These are phyloP conservation scores for Pygmarrhopalites habei DNA, from an alignment of 1,140 invertebrate species.

Conservation along the genomic window DNA sequence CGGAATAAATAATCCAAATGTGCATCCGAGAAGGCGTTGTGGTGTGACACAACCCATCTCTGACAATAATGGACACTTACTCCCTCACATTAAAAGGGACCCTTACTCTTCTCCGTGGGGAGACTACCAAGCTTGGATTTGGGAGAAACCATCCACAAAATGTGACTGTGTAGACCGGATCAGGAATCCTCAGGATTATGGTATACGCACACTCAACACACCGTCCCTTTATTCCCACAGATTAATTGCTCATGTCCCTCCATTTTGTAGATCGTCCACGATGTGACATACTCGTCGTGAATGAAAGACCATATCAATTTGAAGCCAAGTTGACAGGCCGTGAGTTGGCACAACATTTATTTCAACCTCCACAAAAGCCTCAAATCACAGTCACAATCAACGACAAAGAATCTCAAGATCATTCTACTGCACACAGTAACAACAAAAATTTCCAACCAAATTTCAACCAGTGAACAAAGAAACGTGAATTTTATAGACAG, in stretches of 20 bases:
- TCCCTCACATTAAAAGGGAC: neutral
- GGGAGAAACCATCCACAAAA: neutral
- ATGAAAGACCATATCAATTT: neutral
- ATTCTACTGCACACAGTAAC: too few species aligned
- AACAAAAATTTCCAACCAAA: too few species aligned
- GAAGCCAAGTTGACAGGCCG: neutral
- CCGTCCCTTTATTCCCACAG: too few species aligned
- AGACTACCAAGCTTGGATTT: neutral
- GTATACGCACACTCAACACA: too few species aligned
- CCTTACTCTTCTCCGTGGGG: slow-evolving; percentile 6
- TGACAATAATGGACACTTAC: slow-evolving; percentile 9
- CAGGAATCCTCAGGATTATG: neutral
- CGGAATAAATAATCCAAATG: neutral
- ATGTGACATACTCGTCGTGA: neutral
- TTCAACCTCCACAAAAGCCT: neutral
- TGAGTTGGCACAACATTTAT: neutral
- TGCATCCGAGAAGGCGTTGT: too few species aligned
- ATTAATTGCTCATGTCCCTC: too few species aligned
- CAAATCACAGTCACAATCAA: too few species aligned
- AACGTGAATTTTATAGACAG: too few species aligned
- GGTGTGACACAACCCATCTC: slow-evolving; percentile 2
- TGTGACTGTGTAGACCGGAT: neutral
- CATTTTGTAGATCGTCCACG: neutral
- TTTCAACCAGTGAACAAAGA: too few species aligned
- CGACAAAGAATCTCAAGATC: too few species aligned